Base-by-base conservation (phyloP, 2,113 vertebrate genomes). In the Triplophysa siluroides region DNA sequence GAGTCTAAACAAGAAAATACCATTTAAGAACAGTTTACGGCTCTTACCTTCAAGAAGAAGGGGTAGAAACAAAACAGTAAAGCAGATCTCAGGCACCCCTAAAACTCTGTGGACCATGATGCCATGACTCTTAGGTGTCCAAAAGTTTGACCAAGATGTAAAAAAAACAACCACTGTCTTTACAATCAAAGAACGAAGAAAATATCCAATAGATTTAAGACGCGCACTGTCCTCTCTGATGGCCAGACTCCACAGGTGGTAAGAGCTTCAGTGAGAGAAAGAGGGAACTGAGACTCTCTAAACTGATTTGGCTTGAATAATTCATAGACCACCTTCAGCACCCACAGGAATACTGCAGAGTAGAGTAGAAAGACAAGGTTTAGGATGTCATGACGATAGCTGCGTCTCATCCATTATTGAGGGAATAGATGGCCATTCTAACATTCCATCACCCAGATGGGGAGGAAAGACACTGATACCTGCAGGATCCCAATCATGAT, bases 221-320 rank as follows among this genome's bases (percentile, higher is more conserved):
- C 50, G 50, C 54, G 9, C 63, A 12, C 66, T 21, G 26, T 69
- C 14, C 60, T 13, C 14, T 41, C 58, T 3, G 16, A 63, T 45
- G 7, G 63, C 38, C 13, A 21, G 61, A 76, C 50, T 58, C 63
- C 61, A 38, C 78, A 74, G 41, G 58, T 43, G 50, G 43, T 18
- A 11, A 52, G 76, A 76, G 24, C 33, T 18, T 69, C 70, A 68
- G 50, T 67, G 41, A 47, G 61, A 75, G 43, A 70, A 75, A 47
- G 8, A 63, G 66, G 29, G 66, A 66, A 47, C 61, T 11, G 62
- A 78, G 81, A 75, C 72, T 81, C 74, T 83, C 60, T 71, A 86
- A 86, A 86, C 85, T 85, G 85, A 88, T 88, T 88, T 82, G 65
- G 45, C 79, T 75, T 88, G 26, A 86, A 88, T 86, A 79, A 88